Percentiles rank a stretch among this genome's conserved stretches.
phyloP scores from a whole-genome alignment of 1,140 invertebrate species.

The Musca domestica region DNA sequence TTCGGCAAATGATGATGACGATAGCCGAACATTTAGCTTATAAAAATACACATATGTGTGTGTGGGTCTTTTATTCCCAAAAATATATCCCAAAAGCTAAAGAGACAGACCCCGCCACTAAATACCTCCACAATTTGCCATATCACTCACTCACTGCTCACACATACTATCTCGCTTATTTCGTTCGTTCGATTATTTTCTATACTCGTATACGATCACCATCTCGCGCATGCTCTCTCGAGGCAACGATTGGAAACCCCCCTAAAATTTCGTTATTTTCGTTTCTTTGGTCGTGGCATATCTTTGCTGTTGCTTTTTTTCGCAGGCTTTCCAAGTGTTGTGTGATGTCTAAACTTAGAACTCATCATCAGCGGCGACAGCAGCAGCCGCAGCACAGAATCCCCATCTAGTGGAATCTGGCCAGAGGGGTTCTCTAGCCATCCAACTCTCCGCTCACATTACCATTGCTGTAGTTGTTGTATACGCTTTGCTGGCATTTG shows the following conservation, averaged over 20 bases:
- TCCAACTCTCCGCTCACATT: no score
- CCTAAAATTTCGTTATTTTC: background rate
- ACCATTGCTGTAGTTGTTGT: background rate
- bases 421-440: no score
- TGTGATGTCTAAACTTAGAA: conserved; percentile 14
- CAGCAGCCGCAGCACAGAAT: no score
- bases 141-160: background rate
- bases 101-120: background rate
- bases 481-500: background rate
- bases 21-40: no score
- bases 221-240: conserved; percentile 8
- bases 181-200: background rate
- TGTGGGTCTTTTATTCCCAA: conserved; percentile 1
- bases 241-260: background rate
- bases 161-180: background rate
- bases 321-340: background rate
- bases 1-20: no score
- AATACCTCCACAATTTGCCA: background rate
- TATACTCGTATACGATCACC: background rate
- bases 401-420: background rate
- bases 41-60: background rate
- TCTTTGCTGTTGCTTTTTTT: no score
- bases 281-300: no score
- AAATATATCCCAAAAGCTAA: conserved; percentile 19
- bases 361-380: background rate